Conservation (phyloP, 92 coral and sea anemone genomes). For the Actinostola sp. region DNA sequence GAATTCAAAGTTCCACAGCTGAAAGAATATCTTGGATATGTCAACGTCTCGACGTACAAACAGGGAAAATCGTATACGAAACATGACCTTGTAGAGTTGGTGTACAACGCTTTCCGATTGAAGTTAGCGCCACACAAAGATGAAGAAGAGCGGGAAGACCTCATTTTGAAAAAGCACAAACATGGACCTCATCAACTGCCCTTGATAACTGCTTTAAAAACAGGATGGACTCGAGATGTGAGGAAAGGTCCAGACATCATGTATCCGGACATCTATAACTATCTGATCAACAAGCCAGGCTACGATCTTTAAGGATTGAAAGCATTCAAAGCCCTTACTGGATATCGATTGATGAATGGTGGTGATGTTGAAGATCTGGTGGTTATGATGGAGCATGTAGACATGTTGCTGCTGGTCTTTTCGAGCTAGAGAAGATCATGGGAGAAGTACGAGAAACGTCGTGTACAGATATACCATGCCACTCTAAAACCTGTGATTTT, state of each 20-base stretch:
- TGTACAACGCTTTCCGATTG: neutral
- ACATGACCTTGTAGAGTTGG: neutral
- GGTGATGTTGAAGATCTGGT: constrained; percentile 28
- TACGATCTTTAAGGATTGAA: constrained; percentile 37
- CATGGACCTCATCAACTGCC: neutral
- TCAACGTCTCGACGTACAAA: neutral
- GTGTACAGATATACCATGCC: neutral
- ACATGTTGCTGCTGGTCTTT: constrained; percentile 42
- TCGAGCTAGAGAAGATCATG: constrained; percentile 32
- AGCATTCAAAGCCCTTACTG: constrained; percentile 28
- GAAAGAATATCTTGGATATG: neutral
- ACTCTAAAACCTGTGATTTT: too few relatives aligned
- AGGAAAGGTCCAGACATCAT: constrained; percentile 11
- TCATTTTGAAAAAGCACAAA: constrained; percentile 15
- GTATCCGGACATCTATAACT: constrained; percentile 34
- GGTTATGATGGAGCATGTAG: constrained; percentile 29
- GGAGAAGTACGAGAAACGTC: neutral
- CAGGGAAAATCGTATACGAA: neutral
- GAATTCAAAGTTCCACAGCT: neutral
- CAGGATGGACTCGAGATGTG: constrained; percentile 24
- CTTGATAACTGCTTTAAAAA: constrained; percentile 8
- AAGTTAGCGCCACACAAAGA: neutral
- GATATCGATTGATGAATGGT: constrained; percentile 26
- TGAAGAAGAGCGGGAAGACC: constrained; percentile 12
- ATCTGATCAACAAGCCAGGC: constrained; percentile 34